Evolutionary conservation across 2,797 vertebrate species (phyloP).

Genomic region (Microchirus variegatus): DNA sequence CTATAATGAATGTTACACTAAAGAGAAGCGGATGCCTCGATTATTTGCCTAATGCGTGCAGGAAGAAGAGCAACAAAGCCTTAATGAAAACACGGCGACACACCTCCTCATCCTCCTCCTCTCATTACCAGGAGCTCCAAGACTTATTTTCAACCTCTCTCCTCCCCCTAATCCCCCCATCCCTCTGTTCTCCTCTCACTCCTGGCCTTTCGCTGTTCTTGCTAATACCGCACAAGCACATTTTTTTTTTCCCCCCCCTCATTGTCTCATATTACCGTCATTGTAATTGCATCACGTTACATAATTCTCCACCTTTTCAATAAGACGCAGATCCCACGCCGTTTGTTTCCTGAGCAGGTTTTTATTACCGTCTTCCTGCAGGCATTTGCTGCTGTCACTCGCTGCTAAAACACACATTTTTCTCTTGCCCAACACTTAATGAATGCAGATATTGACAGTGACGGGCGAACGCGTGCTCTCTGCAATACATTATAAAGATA

Average conservation of each 20-base stretch:
- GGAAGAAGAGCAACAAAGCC: slow-evolving; percentile 38
- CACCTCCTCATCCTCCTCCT: slow-evolving; percentile 34
- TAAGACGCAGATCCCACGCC: background rate
- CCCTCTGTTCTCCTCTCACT: slow-evolving; percentile 14
- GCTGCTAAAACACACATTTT: background rate
- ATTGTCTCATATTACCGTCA: slow-evolving; percentile 13
- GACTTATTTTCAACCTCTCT: slow-evolving; percentile 21
- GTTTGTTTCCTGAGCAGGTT: background rate
- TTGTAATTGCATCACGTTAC: slow-evolving; percentile 20
- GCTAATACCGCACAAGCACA: slow-evolving; percentile 15
- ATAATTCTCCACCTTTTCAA: slow-evolving; percentile 15
- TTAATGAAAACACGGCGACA: slow-evolving; percentile 36
- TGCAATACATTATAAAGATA: too few species aligned
- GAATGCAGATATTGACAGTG: background rate
- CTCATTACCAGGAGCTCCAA: slow-evolving; percentile 34
- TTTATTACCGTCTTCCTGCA: slow-evolving; percentile 18
- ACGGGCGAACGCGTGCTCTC: background rate
- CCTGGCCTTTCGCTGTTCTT: too few species aligned
- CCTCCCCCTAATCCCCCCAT: slow-evolving; percentile 32
- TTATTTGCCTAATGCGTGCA: slow-evolving; percentile 33
- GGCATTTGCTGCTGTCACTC: slow-evolving; percentile 1
- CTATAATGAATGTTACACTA: slow-evolving; percentile 29
- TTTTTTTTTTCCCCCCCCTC: too few species aligned
- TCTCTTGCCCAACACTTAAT: background rate
- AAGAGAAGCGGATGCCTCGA: slow-evolving; percentile 18